Percentiles rank a stretch among this genome's conserved stretches.
phyloP scores from a whole-genome alignment of 2,888 invertebrate genomes.

The Phania funesta region DNA sequence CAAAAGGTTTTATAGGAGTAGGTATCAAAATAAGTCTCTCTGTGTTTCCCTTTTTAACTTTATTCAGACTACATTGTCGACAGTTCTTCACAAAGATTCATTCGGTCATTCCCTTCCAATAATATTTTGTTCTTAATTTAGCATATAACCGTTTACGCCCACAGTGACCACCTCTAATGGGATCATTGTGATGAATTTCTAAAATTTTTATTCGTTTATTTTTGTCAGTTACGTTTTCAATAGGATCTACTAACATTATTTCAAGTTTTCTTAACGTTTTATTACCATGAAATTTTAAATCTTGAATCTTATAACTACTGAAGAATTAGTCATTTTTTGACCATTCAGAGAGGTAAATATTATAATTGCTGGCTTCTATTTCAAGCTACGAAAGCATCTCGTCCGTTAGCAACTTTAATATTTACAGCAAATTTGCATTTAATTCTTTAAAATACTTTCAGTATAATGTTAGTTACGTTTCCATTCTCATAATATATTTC shows the following conservation, averaged over 20 bases:
- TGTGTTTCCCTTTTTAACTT: no score
- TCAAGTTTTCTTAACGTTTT: constrained; percentile 26
- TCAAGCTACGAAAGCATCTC: constrained; percentile 45
- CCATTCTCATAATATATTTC: constrained; percentile 12
- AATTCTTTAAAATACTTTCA: constrained; percentile 26
- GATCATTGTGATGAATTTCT: constrained; percentile 9
- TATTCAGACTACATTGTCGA: no score
- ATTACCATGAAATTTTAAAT: constrained; percentile 28
- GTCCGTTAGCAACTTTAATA: constrained; percentile 45
- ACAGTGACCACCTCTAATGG: constrained; percentile 8
- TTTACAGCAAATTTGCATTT: constrained; percentile 4
- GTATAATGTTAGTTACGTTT: background rate
- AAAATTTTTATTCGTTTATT: background rate
- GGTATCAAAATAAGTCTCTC: no score
- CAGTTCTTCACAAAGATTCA: no score
- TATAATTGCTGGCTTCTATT: constrained; percentile 21
- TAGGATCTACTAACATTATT: constrained; percentile 31
- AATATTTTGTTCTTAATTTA: no score
- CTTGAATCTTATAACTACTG: background rate
- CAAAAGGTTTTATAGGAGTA: no score
- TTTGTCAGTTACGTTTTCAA: constrained; percentile 1
- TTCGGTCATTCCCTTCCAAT: no score
- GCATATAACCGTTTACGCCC: no score
- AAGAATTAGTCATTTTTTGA: constrained; percentile 25
- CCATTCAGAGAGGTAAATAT: constrained; percentile 20